phyloP scores from a whole-genome alignment of 2,888 invertebrate genomes.

The Campoplex nolae region DNA sequence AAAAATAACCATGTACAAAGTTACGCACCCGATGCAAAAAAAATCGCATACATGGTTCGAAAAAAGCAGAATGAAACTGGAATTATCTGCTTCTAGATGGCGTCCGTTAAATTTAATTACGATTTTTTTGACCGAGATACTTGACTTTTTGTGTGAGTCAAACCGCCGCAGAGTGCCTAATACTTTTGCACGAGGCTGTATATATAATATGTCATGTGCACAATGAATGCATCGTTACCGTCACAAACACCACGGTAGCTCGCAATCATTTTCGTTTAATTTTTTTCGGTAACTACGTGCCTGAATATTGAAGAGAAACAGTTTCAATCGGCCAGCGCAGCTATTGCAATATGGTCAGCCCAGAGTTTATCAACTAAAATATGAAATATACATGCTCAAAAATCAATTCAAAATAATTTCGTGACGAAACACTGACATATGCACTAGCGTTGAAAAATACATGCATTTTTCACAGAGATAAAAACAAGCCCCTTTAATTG shows the following conservation, averaged over 20 bases:
- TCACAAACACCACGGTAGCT: neutral
- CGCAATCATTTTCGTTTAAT: neutral
- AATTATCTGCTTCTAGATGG: too few relatives aligned
- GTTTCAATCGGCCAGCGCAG: neutral
- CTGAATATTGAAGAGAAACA: too few relatives aligned
- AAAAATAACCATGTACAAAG: too few relatives aligned
- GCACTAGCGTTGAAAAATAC: neutral
- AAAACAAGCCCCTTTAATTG: neutral
- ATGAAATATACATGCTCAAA: neutral
- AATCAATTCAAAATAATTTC: neutral
- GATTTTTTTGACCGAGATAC: too few relatives aligned
- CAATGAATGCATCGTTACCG: constrained; percentile 38
- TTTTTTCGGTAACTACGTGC: neutral
- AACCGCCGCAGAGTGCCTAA: too few relatives aligned
- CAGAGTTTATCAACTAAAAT: too few relatives aligned
- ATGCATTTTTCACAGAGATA: neutral
- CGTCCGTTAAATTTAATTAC: too few relatives aligned
- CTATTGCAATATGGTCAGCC: neutral
- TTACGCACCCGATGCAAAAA: too few relatives aligned
- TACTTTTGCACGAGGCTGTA: too few relatives aligned
- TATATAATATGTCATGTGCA: neutral
- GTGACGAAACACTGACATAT: neutral
- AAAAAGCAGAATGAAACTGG: too few relatives aligned
- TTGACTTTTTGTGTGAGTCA: too few relatives aligned
- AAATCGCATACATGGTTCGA: too few relatives aligned